Base-by-base conservation (phyloP, 2,888 invertebrate species). In the Drosophila aldrichi region DNA sequence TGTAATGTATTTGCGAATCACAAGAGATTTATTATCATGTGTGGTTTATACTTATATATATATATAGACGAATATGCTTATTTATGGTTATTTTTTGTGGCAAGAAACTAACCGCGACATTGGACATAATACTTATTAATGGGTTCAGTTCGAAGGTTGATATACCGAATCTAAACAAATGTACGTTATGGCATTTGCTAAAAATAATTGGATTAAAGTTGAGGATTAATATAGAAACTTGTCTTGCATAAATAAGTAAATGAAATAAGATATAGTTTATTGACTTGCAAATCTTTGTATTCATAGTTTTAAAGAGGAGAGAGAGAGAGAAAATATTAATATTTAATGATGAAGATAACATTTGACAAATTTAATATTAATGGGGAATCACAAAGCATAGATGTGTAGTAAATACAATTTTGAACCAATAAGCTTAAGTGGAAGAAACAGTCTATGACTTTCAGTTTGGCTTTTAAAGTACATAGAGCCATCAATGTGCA, bases 161-260 rank as follows among this genome's bases (percentile, higher is more conserved):
- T 62, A 44, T 20, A 40, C 18, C 29, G 41, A 60, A 54, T 56
- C 40, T 36, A 48, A 20, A 18, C 44, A 29, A 71, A 66, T 61
- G 32, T 67, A 25, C 59, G 66, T 62, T 66, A 72, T 40, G 44
- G 48, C 48, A 70, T 63, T 63, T 56, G 59, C 59, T 6, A 32
- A 49, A 76, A 34, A 40, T 64, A 65, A 71, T 60, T 65, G 71
- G 72, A 63, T 74, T 74, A 77, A 34, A 52, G 40, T 49, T 51
- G 10, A 29, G 43, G 32, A 18, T 32, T 55, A 14, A 12, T 6
- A 32, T 2, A 10, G 25, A 25, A 49, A 32, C 18, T 49, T 32
- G 48, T 10, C n/a, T 18, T 49, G 32, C 18, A 49, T 49, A 38
- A 25, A 22, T 22, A 38, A 25, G 22, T 22, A 16, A 10, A 12